Evolutionary conservation across 2,888 invertebrate species (phyloP), one percentile per base, ranked within the genome.

Genomic region (Clostera curtula): DNA sequence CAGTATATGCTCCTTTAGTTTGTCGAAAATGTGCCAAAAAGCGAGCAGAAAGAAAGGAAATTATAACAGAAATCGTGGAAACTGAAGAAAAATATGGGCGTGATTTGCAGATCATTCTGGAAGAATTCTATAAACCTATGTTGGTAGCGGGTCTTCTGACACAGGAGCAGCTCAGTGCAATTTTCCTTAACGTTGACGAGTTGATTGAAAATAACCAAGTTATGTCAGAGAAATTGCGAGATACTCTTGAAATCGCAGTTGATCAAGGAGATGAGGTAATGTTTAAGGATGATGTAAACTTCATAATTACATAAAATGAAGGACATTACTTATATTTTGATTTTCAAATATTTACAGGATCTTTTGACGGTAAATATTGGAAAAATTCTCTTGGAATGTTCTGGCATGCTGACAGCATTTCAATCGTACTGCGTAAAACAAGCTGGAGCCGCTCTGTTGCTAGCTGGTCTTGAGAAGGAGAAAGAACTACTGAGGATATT

Each of bases 1-100:
- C 90, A 24, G 85, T 89, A 55, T 92, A 89, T 53, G 92, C 93
- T 13, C 92, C 93, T 1, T 75, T 93, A 36, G 89, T 94, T 15
- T 97, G 96, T 70, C 87, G 93, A 40, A 94, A 95, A 65, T 97
- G 97, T 68, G 87, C 90, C 32, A 93, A 95, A 61, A 93, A 93
- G 57, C 87, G 96, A 29, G 89, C 93, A 5, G 97, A 97, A 66
- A 87, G 97, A 29, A 95, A 96, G 60, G 96, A 97, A 83, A 97
- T 96, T 16, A 92, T 97, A 26, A 93, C 93, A 3, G 97, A 97
- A 85, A 95, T 97, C 36, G 93, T 96, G 3, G 97, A 97, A 75
- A 97, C 97, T 2, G 97, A 97, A 76, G 92, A 96, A 61, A 97
- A 96, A 60, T 97, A 97, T 63, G 96, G 96, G 10, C 87, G 96